These are phyloP conservation scores for Greenwoodochromis staneri DNA, from an alignment of 2,113 vertebrate species.

Conservation along the genomic window DNA sequence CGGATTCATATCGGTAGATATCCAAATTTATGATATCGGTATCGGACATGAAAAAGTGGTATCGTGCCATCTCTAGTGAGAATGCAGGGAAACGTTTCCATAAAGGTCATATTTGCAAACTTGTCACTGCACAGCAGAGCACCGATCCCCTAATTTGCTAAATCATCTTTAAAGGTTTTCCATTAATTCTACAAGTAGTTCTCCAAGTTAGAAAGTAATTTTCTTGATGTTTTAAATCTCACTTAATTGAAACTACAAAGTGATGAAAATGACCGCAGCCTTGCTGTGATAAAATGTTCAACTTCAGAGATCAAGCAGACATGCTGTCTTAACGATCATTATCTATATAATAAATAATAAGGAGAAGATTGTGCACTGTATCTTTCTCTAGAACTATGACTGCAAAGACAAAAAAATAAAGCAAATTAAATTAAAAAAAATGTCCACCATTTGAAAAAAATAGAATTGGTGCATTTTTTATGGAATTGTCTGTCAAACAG, in stretches of 20 bases:
- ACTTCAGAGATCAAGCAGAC: neutral
- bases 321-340: neutral
- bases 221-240: neutral
- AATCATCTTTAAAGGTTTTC: neutral
- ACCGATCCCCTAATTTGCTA: neutral
- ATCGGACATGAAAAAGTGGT: no score
- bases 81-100: neutral
- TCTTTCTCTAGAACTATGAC: neutral
- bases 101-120: neutral
- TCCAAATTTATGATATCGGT: no score
- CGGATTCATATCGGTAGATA: no score
- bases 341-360: neutral
- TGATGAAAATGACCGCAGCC: neutral
- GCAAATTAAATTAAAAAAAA: neutral
- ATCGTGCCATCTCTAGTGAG: no score
- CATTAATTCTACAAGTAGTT: neutral
- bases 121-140: neutral
- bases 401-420: neutral
- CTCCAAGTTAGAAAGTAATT: neutral
- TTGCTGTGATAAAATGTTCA: neutral
- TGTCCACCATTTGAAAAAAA: neutral
- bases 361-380: neutral
- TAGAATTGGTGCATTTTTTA: neutral
- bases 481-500: neutral
- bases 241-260: neutral